Base-by-base conservation (phyloP, 2,888 invertebrate genomes). In the Drosophila merina region DNA sequence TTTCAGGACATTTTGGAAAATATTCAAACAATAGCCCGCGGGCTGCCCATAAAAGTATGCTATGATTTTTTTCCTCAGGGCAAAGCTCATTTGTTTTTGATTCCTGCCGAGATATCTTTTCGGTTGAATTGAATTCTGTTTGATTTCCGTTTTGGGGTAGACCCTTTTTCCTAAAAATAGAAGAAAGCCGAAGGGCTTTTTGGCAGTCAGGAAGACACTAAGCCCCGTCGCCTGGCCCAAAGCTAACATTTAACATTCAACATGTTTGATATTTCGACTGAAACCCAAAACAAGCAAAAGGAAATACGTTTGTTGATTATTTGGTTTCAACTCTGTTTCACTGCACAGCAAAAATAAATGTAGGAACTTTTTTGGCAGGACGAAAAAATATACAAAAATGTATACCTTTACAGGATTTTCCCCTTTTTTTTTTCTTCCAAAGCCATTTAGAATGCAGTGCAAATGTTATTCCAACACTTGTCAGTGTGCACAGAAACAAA, bases 401-500 rank as follows among this genome's bases (percentile, higher is more conserved):
- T n/a, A n/a, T n/a, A n/a, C n/a, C n/a, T n/a, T n/a, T n/a, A n/a
- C n/a, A 36, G 12, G 12, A 14, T 31, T 45, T 64, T 36, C 66
- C 14, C n/a, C n/a, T n/a, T 44, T 14, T 1, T 1, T n/a, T n/a
- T 49, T 45, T 30, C 42, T 42, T 7, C 3, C 20, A 26, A 55
- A 57, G 51, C 25, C 66, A 75, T 71, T 75, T 62, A 57, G 71
- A 67, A 75, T 71, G 63, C 75, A 75, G 64, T 67, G 66, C 47
- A 75, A 75, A 75, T 75, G 66, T 75, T 75, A 56, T 67, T 75
- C 62, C 60, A 75, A 75, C 74, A 75, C 74, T 75, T 75, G 74
- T 75, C 74, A 59, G 54, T 58, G 31, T 62, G 45, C 31, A 48
- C 36, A 74, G 47, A 59, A 57, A 56, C 40, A 40, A 60, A 40